phyloP scores from a whole-genome alignment of 2,797 vertebrate species.

The Neostethus bicornis region DNA sequence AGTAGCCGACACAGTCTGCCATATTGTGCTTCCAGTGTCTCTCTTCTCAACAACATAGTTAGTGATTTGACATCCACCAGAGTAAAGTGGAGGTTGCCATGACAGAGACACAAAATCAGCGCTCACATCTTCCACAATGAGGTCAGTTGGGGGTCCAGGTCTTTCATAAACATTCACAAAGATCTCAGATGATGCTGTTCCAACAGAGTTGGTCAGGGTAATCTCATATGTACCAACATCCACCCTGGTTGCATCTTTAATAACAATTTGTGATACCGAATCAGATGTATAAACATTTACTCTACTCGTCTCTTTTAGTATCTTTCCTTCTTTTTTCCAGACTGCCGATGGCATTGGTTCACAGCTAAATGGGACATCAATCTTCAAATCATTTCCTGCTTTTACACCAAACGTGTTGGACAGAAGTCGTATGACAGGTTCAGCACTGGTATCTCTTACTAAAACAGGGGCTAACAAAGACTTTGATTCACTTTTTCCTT shows the following conservation, averaged over 20 bases:
- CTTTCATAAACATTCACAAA: constrained; percentile 91
- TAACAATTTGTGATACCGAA: constrained; percentile 83
- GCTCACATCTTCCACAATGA: constrained; percentile 90
- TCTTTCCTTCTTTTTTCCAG: constrained; percentile 92
- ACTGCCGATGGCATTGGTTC: constrained; percentile 83
- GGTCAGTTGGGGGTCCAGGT: constrained; percentile 88
- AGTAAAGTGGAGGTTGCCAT: constrained; percentile 92
- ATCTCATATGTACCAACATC: constrained; percentile 92
- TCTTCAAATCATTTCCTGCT: constrained; percentile 92
- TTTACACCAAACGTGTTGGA: constrained; percentile 91
- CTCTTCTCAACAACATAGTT: constrained; percentile 97
- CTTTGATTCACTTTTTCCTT: constrained; percentile 94
- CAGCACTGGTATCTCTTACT: constrained; percentile 87
- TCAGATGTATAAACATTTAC: constrained; percentile 89
- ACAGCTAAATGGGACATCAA: constrained; percentile 91
- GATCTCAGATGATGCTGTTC: constrained; percentile 83
- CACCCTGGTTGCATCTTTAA: constrained; percentile 90
- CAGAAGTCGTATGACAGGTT: constrained; percentile 87
- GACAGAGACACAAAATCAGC: constrained; percentile 90
- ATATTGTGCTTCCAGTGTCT: constrained; percentile 90
- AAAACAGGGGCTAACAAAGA: constrained; percentile 85
- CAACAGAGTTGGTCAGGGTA: constrained; percentile 85
- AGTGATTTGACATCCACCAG: constrained; percentile 94
- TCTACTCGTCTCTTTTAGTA: constrained; percentile 92
- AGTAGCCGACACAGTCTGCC: constrained; percentile 92